Conservation (phyloP, 2,888 invertebrate species). For the Stegana nigrithorax region DNA sequence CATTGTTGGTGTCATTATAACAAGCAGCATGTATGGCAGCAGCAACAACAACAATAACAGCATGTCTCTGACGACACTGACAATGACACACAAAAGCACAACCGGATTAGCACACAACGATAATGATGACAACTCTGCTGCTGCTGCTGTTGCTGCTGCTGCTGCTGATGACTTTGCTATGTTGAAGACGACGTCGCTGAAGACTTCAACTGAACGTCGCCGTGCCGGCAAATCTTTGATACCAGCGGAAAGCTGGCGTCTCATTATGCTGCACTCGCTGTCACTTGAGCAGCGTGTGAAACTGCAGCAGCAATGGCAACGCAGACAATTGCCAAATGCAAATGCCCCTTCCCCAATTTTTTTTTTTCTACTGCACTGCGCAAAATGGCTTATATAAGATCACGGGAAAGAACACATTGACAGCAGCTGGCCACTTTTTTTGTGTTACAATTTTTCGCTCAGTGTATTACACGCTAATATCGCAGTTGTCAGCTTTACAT, state of each 20-base stretch:
- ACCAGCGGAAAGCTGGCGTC: not conserved
- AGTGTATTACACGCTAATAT: no score
- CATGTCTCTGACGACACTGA: not conserved
- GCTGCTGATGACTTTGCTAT: not conserved
- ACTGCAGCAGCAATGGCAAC: no score
- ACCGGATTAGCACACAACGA: constrained; percentile 5
- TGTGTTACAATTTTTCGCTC: no score
- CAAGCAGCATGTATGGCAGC: not conserved
- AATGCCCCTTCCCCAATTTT: not conserved
- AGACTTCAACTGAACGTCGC: no score
- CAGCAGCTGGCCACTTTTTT: no score
- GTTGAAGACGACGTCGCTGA: not conserved
- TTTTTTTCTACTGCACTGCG: no score
- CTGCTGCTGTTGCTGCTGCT: not conserved
- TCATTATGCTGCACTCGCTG: no score
- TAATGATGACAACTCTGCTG: not conserved
- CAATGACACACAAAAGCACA: constrained; percentile 35
- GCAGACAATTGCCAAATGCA: not conserved
- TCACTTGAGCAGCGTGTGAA: no score
- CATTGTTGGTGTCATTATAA: not conserved
- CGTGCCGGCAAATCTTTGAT: no score
- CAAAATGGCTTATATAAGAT: no score
- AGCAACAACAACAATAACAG: not conserved
- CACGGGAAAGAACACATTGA: not conserved
- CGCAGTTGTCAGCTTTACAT: constrained; percentile 10